Base-by-base conservation (phyloP, 2,888 invertebrate species). In the Cylindroiulus punctatus region DNA sequence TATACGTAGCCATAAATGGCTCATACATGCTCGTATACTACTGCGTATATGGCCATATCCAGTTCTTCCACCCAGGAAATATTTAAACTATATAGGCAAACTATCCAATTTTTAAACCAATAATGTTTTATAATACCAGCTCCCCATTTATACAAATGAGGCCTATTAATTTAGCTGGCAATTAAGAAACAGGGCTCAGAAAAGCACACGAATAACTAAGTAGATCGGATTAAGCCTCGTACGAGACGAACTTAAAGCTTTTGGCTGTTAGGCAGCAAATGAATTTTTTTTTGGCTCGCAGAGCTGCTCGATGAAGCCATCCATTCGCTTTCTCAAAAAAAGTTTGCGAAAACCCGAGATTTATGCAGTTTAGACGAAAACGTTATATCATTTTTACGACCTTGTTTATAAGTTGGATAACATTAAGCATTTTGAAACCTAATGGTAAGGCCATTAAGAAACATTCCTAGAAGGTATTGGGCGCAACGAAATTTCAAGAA, bases 351-450 rank as follows among this genome's bases (percentile, higher is more conserved):
- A 52, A 52, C 52, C 52, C 52, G 52, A 19, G 52, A 52, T 52
- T 52, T 52, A 52, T 52, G 17, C n/a, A n/a, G 52, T 10, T 52
- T 52, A 52, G 52, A 52, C 52, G 52, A 52, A 52, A 52, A 52
- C 52, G 52, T 52, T 52, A 52, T 52, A 52, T 52, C 52, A 52
- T 52, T 52, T 52, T 52, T 52, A 52, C 52, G 52, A 12, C 19
- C 52, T 52, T 52, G 52, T 52, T 52, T 52, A 52, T 52, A 52
- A 52, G 52, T 52, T 19, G 52, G 52, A 52, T 52, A 52, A 52
- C 52, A 52, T 52, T 52, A 52, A 52, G 52, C 52, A 52, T 52
- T 52, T 52, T 52, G 52, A 7, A n/a, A 52, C 52, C n/a, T 52
- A 52, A 52, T 52, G 52, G 52, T 52, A 52, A 19, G n/a, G 19